Conservation (phyloP, 2,797 vertebrate species). For the Macroramphosus scolopax region DNA sequence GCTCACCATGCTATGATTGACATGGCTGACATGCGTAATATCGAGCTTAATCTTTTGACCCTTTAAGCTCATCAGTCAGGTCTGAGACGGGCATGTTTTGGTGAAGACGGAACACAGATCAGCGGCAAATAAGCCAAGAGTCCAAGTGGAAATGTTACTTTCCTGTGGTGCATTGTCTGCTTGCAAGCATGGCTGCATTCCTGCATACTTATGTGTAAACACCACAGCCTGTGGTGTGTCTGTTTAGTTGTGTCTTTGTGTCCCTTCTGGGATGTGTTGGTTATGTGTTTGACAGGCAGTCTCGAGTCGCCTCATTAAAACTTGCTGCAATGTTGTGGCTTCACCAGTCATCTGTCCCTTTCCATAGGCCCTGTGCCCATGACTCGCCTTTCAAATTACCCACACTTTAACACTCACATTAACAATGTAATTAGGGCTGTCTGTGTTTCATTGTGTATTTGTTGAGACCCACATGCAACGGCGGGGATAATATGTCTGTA, state of each 20-base stretch:
- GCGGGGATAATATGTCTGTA: conserved; percentile 2
- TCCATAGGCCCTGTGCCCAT: conserved; percentile 50
- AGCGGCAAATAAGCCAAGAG: conserved; percentile 25
- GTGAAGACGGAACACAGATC: conserved; percentile 48
- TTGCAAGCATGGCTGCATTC: conserved; percentile 3
- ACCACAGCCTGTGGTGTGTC: conserved; percentile 17
- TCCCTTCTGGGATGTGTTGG: conserved; percentile 44
- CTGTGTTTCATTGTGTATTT: conserved; percentile 36
- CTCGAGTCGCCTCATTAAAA: conserved; percentile 73
- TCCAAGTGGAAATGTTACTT: conserved; percentile 11
- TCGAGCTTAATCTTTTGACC: conserved; percentile 58
- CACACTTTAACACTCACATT: conserved; percentile 43
- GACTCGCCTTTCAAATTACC: conserved; percentile 33
- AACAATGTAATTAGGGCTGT: conserved; percentile 41
- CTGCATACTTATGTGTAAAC: conserved; percentile 13
- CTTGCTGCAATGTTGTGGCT: conserved; percentile 56
- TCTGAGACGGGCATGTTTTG: conserved; percentile 51
- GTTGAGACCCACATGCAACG: conserved; percentile 6
- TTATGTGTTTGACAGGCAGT: conserved; percentile 56
- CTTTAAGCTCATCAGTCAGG: conserved; percentile 58
- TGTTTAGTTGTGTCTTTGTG: conserved; percentile 12
- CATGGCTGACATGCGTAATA: conserved; percentile 51
- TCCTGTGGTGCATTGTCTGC: conserved; percentile 4
- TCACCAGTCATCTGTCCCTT: conserved; percentile 65
- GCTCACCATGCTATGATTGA: conserved; percentile 47